Conservation (phyloP, 2,888 invertebrate genomes). For the Dolichomitus sp. region DNA sequence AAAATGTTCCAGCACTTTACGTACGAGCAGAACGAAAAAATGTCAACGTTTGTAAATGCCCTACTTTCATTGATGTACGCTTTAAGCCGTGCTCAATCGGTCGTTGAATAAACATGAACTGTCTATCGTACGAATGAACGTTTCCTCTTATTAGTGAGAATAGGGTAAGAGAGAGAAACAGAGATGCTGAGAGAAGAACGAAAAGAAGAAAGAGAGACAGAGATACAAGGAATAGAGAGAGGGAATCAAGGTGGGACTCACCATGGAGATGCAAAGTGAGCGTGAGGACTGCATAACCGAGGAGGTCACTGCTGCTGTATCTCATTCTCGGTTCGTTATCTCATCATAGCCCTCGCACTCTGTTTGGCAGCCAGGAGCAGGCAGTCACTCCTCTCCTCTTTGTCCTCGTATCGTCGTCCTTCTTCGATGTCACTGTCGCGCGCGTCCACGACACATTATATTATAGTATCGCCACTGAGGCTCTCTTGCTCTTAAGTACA, state of each 20-base stretch:
- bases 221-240: conserved; percentile 10
- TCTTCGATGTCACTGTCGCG: conserved; percentile 13
- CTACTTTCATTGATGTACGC: background rate
- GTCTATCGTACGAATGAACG: background rate
- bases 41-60: conserved; percentile 1
- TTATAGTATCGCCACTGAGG: conserved; percentile 28
- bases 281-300: conserved; percentile 84
- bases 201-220: background rate
- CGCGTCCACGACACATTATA: conserved; percentile 57
- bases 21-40: background rate
- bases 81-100: background rate
- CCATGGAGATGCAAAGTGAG: conserved; percentile 83
- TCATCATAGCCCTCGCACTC: conserved; percentile 79
- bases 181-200: background rate
- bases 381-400: conserved; percentile 7
- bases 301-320: conserved; percentile 83
- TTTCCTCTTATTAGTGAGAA: background rate
- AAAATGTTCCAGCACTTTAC: background rate
- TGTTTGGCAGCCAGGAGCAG: conserved; percentile 58
- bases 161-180: background rate
- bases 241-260: conserved; percentile 70
- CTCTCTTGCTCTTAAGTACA: background rate
- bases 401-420: conserved; percentile 1
- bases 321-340: conserved; percentile 86
- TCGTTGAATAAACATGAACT: background rate